Evolutionary conservation across 2,113 vertebrate species (phyloP).

Genomic region (Callithrix jacchus): DNA sequence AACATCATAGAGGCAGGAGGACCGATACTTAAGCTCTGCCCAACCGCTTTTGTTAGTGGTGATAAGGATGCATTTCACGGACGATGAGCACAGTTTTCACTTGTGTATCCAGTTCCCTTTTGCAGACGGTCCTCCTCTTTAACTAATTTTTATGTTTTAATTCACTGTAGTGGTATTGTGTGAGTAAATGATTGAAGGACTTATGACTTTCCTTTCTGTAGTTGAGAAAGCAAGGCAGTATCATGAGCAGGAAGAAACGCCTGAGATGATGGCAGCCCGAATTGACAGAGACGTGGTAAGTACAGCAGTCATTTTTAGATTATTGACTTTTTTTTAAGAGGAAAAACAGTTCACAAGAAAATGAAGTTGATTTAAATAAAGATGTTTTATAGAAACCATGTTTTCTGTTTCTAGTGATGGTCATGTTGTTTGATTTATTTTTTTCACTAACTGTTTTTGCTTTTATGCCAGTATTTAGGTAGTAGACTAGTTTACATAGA

Average conservation of each 20-base stretch:
- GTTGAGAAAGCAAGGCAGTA: conserved; percentile 85
- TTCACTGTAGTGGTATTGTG: not conserved
- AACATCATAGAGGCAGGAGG: too few species aligned
- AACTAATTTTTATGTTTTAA: not conserved
- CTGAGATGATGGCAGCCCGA: conserved; percentile 87
- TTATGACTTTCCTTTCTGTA: conserved; percentile 65
- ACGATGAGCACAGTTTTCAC: not conserved
- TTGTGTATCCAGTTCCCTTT: not conserved
- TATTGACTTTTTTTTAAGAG: not conserved
- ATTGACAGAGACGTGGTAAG: conserved; percentile 96
- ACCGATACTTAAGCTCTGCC: not conserved
- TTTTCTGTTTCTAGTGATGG: not conserved
- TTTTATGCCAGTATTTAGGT: conserved; percentile 23
- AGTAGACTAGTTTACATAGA: not conserved
- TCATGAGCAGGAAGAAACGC: conserved; percentile 84
- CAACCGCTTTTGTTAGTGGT: not conserved
- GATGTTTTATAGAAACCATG: not conserved
- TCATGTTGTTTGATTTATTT: not conserved
- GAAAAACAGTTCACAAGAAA: not conserved
- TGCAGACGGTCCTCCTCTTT: not conserved
- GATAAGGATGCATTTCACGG: not conserved
- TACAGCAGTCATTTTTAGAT: not conserved
- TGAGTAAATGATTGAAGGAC: not conserved
- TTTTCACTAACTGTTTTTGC: not conserved
- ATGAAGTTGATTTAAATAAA: not conserved